Base-by-base conservation (phyloP, 1,140 invertebrate genomes). In the Aleiodes sp. region DNA sequence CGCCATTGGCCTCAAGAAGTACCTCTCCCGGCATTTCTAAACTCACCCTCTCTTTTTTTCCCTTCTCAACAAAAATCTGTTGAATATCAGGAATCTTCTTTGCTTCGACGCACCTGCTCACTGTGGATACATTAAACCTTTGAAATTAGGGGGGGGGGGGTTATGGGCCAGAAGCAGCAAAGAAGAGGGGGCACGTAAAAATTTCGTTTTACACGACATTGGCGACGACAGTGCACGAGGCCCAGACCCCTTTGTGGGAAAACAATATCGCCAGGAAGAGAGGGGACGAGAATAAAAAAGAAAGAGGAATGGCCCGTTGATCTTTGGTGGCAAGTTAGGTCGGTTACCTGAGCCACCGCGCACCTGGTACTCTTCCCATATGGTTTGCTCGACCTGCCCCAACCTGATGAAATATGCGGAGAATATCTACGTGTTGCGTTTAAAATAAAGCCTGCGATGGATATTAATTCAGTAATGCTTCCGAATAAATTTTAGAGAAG, bases 331-430 rank as follows among this genome's bases (percentile, higher is more conserved):
- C 21, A 37, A 52, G 65, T 67, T 21, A 12, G 29, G 31, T 26
- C 46, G 52, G 65, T 67, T 57, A 67, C 65, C 52, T 56, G 65
- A 33, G 7, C 26, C 16, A 35, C 8, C 52, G 64, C 4, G 26
- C 52, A 67, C 65, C 65, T 67, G 63, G 41, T 10, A 41, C 28
- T 21, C 21, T 7, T 21, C 26, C 52, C 24, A 16, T 6, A n/a
- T 35, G 19, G 61, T 7, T 26, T 1, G 12, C 39, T 41, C 26
- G 63, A 65, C 63, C 63, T 65, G 26, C n/a, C 63, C 6, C 16
- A 65, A 65, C 46, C 28, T 0, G 10, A 59, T 28, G 3, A n/a
- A n/a, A n/a, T n/a, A n/a, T n/a, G n/a, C n/a, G n/a, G n/a, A n/a
- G n/a, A n/a, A n/a, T n/a, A n/a, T n/a, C n/a, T n/a, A n/a, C n/a